phyloP scores from a whole-genome alignment of 2,113 vertebrate species.

The Xiphophorus hellerii region DNA sequence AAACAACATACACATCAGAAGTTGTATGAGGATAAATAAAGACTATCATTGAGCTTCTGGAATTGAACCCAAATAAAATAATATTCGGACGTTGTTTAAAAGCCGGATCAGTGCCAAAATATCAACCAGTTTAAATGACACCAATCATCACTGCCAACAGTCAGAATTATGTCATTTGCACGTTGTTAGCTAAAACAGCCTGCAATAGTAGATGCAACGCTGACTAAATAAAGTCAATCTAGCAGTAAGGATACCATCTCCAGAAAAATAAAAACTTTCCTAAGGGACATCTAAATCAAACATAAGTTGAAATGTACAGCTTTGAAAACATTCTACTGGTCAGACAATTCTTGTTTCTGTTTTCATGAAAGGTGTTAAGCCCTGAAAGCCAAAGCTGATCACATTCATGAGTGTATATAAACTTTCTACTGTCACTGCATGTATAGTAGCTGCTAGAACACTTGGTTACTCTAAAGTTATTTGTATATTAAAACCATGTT shows the following conservation, averaged over 20 bases:
- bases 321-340: no score
- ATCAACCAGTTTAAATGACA: neutral
- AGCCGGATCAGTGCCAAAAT: neutral
- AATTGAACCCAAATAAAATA: no score
- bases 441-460: neutral
- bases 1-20: no score
- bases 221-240: no score
- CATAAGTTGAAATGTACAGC: no score
- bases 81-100: no score
- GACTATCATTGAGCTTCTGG: no score
- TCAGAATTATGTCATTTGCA: neutral
- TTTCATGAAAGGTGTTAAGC: neutral
- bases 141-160: neutral
- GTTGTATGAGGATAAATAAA: no score
- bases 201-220: no score
- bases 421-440: neutral
- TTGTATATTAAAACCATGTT: slow-evolving; percentile 16
- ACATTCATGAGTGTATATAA: neutral
- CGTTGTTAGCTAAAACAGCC: neutral
- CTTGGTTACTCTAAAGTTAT: slow-evolving; percentile 4
- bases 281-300: no score
- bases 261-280: no score
- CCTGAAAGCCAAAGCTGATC: neutral
- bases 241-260: no score
- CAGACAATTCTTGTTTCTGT: neutral